phyloP scores from a whole-genome alignment of 2,113 vertebrate genomes.

The Mus spicilegus region DNA sequence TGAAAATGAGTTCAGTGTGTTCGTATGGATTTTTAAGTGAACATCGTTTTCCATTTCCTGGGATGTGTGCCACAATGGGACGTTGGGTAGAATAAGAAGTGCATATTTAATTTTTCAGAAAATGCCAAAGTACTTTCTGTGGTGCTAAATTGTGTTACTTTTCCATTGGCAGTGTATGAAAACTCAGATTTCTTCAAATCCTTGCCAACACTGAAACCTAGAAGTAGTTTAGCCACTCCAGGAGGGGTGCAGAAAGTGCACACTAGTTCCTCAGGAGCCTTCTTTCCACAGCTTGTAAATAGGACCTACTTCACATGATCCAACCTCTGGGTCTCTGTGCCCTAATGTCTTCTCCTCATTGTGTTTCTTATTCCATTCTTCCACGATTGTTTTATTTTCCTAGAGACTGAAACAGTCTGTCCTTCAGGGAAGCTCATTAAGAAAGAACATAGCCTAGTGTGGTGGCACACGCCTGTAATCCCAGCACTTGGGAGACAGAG shows the following conservation, averaged over 20 bases:
- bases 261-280: neutral
- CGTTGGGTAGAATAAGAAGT: neutral
- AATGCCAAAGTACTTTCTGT: neutral
- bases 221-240: neutral
- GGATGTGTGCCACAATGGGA: neutral
- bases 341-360: neutral
- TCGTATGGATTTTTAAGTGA: neutral
- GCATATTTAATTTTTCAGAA: slow-evolving; percentile 17
- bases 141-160: neutral
- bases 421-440: neutral
- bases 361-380: neutral
- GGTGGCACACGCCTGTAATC: neutral
- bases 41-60: neutral
- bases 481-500: neutral
- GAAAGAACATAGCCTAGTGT: neutral
- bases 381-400: neutral
- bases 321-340: neutral
- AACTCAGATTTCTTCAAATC: neutral
- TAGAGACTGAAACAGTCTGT: neutral
- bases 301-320: neutral
- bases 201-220: neutral
- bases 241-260: no score
- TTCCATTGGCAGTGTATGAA: neutral
- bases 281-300: neutral
- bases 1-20: neutral